Base-by-base conservation (phyloP, 1,140 invertebrate species). In the Globodera ellingtonae region DNA sequence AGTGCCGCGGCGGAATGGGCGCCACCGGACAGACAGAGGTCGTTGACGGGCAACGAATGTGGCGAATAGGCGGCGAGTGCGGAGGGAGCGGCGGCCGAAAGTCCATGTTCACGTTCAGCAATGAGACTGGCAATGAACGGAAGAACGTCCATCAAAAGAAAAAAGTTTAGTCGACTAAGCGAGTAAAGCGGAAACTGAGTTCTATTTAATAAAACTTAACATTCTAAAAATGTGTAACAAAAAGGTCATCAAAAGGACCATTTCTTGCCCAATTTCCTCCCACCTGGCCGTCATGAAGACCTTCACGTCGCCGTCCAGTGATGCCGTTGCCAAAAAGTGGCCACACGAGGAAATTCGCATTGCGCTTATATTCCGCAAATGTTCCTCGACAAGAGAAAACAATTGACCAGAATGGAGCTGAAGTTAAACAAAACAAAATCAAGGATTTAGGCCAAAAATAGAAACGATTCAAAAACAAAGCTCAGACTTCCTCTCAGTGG, bases 281-380 rank as follows among this genome's bases (percentile, higher is more conserved):
- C 15, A 75, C 73, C 46, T 75, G 69, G 75, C 62, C 21, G 75
- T 77, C 10, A 77, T 10, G 62, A 65, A 77, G 48, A 77, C 46
- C 35, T 77, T 77, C 6, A 69, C 56, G 13, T 48, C 75, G 3
- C 75, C 75, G 46, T 77, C 75, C 24, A 77, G 46, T 21, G 75
- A 77, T 8, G 56, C 56, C 5, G 50, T 77, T 4, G 15, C 75
- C 75, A 77, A 77, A 48, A 77, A 77, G 13, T 69, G 47, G n/a
- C 75, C 75, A 69, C 75, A 77, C 9, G 75, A 6, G 2, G 75
- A 77, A 65, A 77, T 67, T 13, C 62, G 24, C 10, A 77, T 67
- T 9, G 62, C 52, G 50, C 46, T 67, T 44, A 77, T 67, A 44
- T 77, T 59, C 7, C 75, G 75, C 4, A 77, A 24, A 69, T 77